phyloP scores from a whole-genome alignment of 1,140 invertebrate genomes.

The Campoletis sonorensis region DNA sequence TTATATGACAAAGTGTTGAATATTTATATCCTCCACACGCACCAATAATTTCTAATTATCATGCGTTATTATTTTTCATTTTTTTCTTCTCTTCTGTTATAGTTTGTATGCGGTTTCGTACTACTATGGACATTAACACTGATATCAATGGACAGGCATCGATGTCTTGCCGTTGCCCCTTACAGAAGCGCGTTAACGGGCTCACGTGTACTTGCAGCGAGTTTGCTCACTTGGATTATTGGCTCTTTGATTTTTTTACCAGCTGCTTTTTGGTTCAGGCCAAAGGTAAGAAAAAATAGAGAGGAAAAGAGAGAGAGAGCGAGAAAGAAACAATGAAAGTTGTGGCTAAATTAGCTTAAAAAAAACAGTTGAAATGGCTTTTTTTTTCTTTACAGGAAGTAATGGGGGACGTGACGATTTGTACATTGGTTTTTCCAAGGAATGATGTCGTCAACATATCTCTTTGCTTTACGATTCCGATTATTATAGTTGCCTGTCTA shows the following conservation, averaged over 20 bases:
- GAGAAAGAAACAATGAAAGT: too few species aligned
- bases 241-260: conserved; percentile 77
- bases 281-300: conserved; percentile 56
- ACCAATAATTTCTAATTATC: background rate
- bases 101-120: conserved; percentile 81
- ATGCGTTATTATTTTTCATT: conserved; percentile 2
- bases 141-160: conserved; percentile 79
- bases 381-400: conserved; percentile 56
- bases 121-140: conserved; percentile 80
- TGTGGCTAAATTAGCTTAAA: too few species aligned
- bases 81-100: conserved; percentile 60
- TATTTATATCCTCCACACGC: background rate
- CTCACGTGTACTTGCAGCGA: conserved; percentile 71
- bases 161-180: conserved; percentile 78
- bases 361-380: too few species aligned
- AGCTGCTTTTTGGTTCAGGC: conserved; percentile 77
- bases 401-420: conserved; percentile 68
- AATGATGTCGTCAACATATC: conserved; percentile 75
- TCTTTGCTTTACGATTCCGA: conserved; percentile 77
- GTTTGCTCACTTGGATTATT: conserved; percentile 75
- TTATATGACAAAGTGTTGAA: too few species aligned
- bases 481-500: conserved; percentile 76
- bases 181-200: conserved; percentile 78
- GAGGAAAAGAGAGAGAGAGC: too few species aligned
- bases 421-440: conserved; percentile 79